Evolutionary conservation across 2,797 vertebrate species (phyloP).

Genomic region (Lithobates pipiens): DNA sequence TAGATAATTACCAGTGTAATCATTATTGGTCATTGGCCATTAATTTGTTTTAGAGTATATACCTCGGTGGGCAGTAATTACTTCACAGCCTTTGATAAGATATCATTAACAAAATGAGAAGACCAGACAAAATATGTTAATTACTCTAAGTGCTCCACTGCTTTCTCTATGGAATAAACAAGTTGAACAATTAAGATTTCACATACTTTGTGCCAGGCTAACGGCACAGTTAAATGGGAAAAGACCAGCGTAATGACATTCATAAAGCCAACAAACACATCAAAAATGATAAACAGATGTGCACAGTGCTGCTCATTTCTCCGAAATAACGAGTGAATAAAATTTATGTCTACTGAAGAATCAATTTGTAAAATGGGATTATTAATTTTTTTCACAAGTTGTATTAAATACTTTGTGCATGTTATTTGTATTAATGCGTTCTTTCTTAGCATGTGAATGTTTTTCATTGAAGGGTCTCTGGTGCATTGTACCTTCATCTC

Average conservation of each 20-base stretch:
- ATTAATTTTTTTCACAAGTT: constrained; percentile 19
- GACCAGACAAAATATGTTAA: constrained; percentile 77
- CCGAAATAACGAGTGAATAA: constrained; percentile 12
- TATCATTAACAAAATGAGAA: constrained; percentile 84
- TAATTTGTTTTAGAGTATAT: constrained; percentile 77
- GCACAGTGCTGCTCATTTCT: constrained; percentile 7
- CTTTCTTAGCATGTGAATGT: constrained; percentile 23
- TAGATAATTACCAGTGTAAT: constrained; percentile 76
- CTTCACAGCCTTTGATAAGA: constrained; percentile 75
- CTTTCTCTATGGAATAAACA: constrained; percentile 75
- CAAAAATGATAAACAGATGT: constrained; percentile 50
- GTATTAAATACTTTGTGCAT: constrained; percentile 23
- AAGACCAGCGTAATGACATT: constrained; percentile 51
- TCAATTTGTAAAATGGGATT: constrained; percentile 7
- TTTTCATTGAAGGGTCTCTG: constrained; percentile 18
- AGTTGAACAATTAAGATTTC: constrained; percentile 72
- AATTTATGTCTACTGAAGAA: constrained; percentile 16
- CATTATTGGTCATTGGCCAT: constrained; percentile 81
- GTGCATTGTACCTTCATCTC: constrained; percentile 26
- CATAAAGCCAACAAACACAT: constrained; percentile 49
- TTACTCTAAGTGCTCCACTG: constrained; percentile 75
- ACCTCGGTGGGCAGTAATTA: constrained; percentile 80
- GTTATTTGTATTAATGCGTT: constrained; percentile 11
- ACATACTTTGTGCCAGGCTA: constrained; percentile 70
- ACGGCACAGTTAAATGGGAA: constrained; percentile 60